Evolutionary conservation across 2,113 vertebrate species (phyloP), one percentile per base, ranked within the genome.

Genomic region (Heterotilapia buettikoferi): DNA sequence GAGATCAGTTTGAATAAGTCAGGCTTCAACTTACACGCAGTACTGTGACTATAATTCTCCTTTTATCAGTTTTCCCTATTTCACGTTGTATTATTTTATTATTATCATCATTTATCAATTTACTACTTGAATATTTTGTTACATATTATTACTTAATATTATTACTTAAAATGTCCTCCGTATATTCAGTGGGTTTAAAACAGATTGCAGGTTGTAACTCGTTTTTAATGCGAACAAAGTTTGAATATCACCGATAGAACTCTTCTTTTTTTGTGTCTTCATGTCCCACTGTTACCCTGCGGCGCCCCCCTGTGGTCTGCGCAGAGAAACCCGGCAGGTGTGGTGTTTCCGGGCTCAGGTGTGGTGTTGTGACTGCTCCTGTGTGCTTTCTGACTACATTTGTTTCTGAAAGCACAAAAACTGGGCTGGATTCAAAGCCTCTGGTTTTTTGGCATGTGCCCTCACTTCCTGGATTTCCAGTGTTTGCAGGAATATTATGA

Each of bases 41-140:
- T 13, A 21, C 63, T 1, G 11, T 24, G 66, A 43, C 66, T 16
- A 43, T 14, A 43, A 71, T 71, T 71, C 13, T 43, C 12, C 12
- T 9, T 43, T 43, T 0, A 13, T 24, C 5, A 0, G 0, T 71
- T 71, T 40, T 40, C 19, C 19, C 6, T 1, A 68, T 68, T 40
- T 68, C 0, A 68, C 1, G 11, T 21, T 21, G 31, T 19, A 0
- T 66, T 63, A 59, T 59, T 29, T 29, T 14, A 57, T 5, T 26
- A 63, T 36, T n/a, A n/a, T 18, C 1, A 36, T 19, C 2, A 59
- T 61, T 61, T 1, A n/a, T 38, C 1, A 68, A 8, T 40, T 1
- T 40, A 40, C 19, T 24, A 13, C 0, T 68, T 40, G 11, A 68
- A 2, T 40, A 68, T 40, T 68, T 68, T 68, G 36, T 50, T 68